Evolutionary conservation across 2,113 vertebrate genomes (phyloP).

Genomic region (Elephantulus edwardii): DNA sequence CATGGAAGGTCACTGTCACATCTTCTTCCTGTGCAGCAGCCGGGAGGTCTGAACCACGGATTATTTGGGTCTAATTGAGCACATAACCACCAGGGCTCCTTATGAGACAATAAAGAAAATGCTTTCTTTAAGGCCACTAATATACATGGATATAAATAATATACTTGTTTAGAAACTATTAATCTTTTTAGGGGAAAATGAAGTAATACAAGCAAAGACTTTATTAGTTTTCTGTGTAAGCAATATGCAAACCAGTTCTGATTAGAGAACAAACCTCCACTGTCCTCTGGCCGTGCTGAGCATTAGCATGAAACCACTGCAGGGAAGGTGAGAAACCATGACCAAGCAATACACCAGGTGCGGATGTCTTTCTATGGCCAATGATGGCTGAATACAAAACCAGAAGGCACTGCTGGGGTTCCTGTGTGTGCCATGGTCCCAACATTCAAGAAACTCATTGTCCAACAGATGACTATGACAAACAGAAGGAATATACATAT

Average conservation of each 20-base stretch:
- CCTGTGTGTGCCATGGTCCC: neutral
- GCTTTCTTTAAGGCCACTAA: neutral
- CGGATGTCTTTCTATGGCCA: neutral
- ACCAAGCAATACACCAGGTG: conserved; percentile 1
- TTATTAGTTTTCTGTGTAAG: neutral
- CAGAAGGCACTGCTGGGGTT: neutral
- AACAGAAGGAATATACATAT: neutral
- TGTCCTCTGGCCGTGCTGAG: conserved; percentile 11
- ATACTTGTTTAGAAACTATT: neutral
- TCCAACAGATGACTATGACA: neutral
- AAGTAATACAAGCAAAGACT: neutral
- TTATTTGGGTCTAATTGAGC: too few relatives aligned
- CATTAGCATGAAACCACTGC: conserved; percentile 16
- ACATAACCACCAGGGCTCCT: too few relatives aligned
- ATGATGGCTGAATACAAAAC: neutral
- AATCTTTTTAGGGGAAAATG: conserved; percentile 7
- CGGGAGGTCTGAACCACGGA: too few relatives aligned
- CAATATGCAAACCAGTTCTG: neutral
- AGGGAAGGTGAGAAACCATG: conserved; percentile 34
- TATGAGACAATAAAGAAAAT: neutral
- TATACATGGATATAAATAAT: neutral
- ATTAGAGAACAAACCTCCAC: neutral
- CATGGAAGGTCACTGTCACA: too few relatives aligned
- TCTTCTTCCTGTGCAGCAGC: neutral
- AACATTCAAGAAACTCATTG: neutral